Conservation (phyloP, 2,113 vertebrate species). For the Trogon melanurus region DNA sequence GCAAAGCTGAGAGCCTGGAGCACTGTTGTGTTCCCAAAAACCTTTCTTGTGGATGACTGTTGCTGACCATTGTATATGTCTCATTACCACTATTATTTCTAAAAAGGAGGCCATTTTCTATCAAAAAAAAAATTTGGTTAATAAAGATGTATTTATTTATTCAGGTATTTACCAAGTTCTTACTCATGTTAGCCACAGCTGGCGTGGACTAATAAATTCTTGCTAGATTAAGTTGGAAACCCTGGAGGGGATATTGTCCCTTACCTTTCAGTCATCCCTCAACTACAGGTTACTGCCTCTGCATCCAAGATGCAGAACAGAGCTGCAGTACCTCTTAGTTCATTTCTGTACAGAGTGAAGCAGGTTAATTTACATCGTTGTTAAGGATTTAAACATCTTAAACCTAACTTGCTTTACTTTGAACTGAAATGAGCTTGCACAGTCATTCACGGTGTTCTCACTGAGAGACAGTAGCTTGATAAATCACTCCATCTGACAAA, state of each 20-base stretch:
- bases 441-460: not conserved
- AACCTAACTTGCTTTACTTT: not conserved
- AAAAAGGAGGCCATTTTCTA: not conserved
- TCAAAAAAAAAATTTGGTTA: accelerated
- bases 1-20: not conserved
- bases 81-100: not conserved
- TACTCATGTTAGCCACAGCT: not conserved
- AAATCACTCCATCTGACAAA: not conserved
- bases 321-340: not conserved
- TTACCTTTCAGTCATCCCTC: not conserved
- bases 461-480: not conserved
- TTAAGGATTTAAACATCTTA: not conserved
- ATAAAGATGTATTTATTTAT: not conserved
- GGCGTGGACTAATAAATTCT: not conserved
- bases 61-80: not conserved
- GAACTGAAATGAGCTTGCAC: not conserved
- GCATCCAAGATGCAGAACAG: accelerated
- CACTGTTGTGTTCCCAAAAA: not conserved
- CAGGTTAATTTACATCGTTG: not conserved
- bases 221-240: not conserved
- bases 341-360: not conserved
- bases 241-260: not conserved
- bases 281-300: not conserved
- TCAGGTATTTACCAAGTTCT: not conserved
- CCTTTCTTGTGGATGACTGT: not conserved